Base-by-base conservation (phyloP, 2,888 invertebrate species). In the Cynaeus angustus region DNA sequence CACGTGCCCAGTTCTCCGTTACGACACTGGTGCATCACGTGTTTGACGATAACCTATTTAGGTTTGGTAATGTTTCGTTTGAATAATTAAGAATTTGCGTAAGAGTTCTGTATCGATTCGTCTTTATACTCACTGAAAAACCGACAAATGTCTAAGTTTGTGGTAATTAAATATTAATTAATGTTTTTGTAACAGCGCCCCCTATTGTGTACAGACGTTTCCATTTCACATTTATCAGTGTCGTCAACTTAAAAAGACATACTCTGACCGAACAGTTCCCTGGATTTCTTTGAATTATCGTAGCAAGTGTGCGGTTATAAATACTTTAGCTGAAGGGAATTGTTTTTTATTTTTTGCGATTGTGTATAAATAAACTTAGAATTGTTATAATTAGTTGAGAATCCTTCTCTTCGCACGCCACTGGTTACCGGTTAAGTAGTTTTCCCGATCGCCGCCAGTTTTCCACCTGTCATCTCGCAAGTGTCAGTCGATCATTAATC, bases 401-500 rank as follows among this genome's bases (percentile, higher is more conserved):
- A 9, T 33, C 7, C 33, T n/a, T n/a, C 38, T n/a, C 9, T n/a
- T n/a, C 9, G 12, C 9, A 16, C 62, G 53, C 64, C 48, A 41
- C 58, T 58, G 58, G n/a, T 5, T 43, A 26, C 52, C 64, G 64
- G 65, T 53, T 26, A 45, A 10, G 53, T 41, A 66, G 66, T 46
- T 66, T 46, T 16, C 53, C 43, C 41, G 12, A 12, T 21, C 53
- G 52, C 59, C 58, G 61, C 52, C 59, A 67, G 61, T 73, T 73
- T 71, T 73, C 73, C 80, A 81, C 80, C 81, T 82, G 82, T 78
- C 77, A 76, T 76, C 76, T 74, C 70, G 45, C 12, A 73, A 77
- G 73, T 78, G 78, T 78, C 76, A 75, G 74, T 78, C 80, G 81
- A 82, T 83, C 80, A 83, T 83, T 82, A 83, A 83, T 83, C 83